Percentiles rank a stretch among this genome's conserved stretches.
These are phyloP conservation scores for Myanophis thanlyinensis DNA, from an alignment of 2,113 vertebrate genomes.

Conservation along the genomic window DNA sequence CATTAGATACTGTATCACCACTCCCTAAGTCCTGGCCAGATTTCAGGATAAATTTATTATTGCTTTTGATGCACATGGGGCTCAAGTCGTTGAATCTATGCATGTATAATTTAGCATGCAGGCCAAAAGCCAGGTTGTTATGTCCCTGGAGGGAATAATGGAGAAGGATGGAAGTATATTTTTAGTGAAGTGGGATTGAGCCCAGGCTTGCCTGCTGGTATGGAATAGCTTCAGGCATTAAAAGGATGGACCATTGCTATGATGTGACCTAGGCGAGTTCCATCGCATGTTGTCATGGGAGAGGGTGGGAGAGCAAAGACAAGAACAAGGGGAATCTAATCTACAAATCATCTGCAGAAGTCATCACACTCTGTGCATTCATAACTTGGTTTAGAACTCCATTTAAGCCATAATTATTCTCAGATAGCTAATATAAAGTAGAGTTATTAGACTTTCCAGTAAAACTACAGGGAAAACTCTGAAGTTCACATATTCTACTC, in stretches of 20 bases:
- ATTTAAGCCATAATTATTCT: not conserved
- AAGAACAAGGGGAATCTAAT: not conserved
- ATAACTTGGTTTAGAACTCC: not conserved
- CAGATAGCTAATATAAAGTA: not conserved
- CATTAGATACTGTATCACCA: not conserved
- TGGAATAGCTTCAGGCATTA: slow-evolving; percentile 22
- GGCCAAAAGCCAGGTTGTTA: slow-evolving; percentile 11
- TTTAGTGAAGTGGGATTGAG: slow-evolving; percentile 17
- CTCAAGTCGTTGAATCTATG: not conserved
- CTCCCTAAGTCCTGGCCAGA: not conserved
- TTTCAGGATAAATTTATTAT: not conserved
- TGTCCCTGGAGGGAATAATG: not conserved
- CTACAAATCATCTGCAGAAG: not conserved
- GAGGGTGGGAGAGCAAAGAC: not conserved
- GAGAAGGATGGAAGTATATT: not conserved
- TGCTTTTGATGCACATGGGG: not conserved
- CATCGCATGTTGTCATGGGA: not conserved
- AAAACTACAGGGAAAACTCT: not conserved
- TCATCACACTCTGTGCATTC: not conserved
- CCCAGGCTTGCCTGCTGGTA: slow-evolving; percentile 22
- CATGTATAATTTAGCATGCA: not conserved
- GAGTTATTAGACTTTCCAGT: not conserved
- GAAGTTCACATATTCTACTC: not conserved
- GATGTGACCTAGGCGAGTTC: slow-evolving; percentile 11
- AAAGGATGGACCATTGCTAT: slow-evolving; percentile 5